These are phyloP conservation scores for Gymnarchus niloticus DNA, from an alignment of 2,113 vertebrate species.

Conservation along the genomic window DNA sequence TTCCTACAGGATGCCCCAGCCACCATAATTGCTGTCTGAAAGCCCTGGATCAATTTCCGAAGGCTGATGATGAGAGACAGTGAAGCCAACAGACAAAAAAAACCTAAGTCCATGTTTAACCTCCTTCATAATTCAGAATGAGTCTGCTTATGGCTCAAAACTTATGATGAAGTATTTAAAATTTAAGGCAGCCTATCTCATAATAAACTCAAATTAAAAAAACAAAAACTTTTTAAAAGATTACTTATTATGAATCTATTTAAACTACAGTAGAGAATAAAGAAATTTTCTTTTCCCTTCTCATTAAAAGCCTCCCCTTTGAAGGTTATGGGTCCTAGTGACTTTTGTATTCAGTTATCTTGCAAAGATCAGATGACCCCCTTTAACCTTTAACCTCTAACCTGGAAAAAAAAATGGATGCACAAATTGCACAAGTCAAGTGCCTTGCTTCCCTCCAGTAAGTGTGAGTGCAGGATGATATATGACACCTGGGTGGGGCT, in stretches of 20 bases:
- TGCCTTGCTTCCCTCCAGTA: no score
- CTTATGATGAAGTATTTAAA: neutral
- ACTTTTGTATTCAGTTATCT: no score
- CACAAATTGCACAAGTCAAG: no score
- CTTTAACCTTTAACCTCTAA: no score
- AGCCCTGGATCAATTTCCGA: neutral
- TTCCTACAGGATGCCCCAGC: neutral
- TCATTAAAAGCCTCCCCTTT: neutral
- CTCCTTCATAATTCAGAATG: neutral
- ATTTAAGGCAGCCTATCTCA: neutral
- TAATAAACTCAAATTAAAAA: neutral
- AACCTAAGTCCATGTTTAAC: neutral
- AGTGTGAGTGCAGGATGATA: no score
- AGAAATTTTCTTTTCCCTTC: neutral
- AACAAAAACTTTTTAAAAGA: neutral
- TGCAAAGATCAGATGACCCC: no score
- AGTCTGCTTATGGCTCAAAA: neutral
- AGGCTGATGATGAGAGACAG: neutral
- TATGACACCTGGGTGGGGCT: no score
- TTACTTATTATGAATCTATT: conserved; percentile 1
- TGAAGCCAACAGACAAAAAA: neutral
- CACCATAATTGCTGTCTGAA: neutral
- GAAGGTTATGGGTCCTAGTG: neutral
- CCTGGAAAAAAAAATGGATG: no score
- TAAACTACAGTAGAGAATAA: neutral